Conservation (phyloP, 92 coral and sea anemone genomes). For the Actinostola sp. region DNA sequence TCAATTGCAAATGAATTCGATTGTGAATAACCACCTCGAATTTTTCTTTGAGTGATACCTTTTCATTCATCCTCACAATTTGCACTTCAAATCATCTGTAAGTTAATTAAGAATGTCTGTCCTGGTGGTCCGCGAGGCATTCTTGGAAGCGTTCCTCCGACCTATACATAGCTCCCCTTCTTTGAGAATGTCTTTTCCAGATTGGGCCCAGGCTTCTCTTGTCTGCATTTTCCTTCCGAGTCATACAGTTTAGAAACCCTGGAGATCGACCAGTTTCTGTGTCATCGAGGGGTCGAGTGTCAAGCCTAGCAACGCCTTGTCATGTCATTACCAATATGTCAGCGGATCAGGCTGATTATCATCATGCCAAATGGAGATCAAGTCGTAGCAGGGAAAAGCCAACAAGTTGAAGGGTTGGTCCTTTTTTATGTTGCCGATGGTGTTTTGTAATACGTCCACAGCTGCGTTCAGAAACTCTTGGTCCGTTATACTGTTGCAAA, state of each 20-base stretch:
- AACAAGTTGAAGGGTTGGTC: slow-evolving; percentile 54
- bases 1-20: background rate
- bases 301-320: slow-evolving; percentile 48
- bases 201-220: slow-evolving; percentile 33
- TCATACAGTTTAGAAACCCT: slow-evolving; percentile 40
- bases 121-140: slow-evolving; percentile 36
- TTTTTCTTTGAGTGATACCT: slow-evolving; percentile 25
- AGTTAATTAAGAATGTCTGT: slow-evolving; percentile 27
- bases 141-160: slow-evolving; percentile 44
- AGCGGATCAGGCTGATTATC: slow-evolving; percentile 73
- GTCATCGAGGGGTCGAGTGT: slow-evolving; percentile 62
- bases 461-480: slow-evolving; percentile 53
- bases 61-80: slow-evolving; percentile 17
- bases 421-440: slow-evolving; percentile 58
- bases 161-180: slow-evolving; percentile 58
- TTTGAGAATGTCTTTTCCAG: slow-evolving; percentile 38
- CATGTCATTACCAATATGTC: slow-evolving; percentile 56
- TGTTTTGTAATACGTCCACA: slow-evolving; percentile 62
- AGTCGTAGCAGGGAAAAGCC: slow-evolving; percentile 73
- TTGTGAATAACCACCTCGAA: slow-evolving; percentile 11
- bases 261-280: slow-evolving; percentile 53
- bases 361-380: slow-evolving; percentile 77
- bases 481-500: slow-evolving; percentile 71
- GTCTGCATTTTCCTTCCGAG: slow-evolving; percentile 45
- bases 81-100: slow-evolving; percentile 27